Evolutionary conservation across 1,140 invertebrate species (phyloP).

Genomic region (Drosophila erecta): DNA sequence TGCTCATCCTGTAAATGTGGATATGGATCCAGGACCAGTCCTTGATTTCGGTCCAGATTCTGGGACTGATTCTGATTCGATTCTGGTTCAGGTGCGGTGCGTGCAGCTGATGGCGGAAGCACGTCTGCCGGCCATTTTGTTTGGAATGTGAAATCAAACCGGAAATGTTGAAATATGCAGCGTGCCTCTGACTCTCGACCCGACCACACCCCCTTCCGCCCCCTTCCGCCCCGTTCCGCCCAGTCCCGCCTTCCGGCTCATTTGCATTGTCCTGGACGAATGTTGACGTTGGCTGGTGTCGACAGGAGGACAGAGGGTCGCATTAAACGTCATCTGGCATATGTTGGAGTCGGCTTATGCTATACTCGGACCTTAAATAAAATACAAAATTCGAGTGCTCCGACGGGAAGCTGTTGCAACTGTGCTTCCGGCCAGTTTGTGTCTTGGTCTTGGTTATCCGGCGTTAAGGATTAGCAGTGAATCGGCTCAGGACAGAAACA

Average conservation of each 20-base stretch:
- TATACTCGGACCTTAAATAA: conserved; percentile 14
- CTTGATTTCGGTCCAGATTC: background rate
- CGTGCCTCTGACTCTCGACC: conserved; percentile 40
- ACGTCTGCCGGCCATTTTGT: conserved; percentile 79
- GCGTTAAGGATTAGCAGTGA: conserved; percentile 13
- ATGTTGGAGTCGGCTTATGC: conserved; percentile 4
- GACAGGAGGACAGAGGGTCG: conserved; percentile 39
- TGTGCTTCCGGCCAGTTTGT: conserved; percentile 14
- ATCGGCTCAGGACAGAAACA: conserved; percentile 18
- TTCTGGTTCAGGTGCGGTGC: conserved; percentile 39
- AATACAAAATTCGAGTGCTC: conserved; percentile 12
- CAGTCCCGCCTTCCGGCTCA: conserved; percentile 2
- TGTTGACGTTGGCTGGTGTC: conserved; percentile 46
- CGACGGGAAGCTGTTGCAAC: conserved; percentile 1
- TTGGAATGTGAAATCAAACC: conserved; percentile 79
- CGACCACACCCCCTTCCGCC: conserved; percentile 9
- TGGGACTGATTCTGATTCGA: background rate
- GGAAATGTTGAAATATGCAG: conserved; percentile 79
- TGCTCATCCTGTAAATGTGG: background rate
- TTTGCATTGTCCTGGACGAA: conserved; percentile 30
- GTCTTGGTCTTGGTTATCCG: background rate
- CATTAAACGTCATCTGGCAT: conserved; percentile 43
- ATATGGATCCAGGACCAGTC: conserved; percentile 3
- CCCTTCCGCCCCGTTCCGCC: background rate
- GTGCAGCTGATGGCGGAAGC: conserved; percentile 60